Conservation (phyloP, 2,888 invertebrate genomes). For the Eustalomyia histrio region DNA sequence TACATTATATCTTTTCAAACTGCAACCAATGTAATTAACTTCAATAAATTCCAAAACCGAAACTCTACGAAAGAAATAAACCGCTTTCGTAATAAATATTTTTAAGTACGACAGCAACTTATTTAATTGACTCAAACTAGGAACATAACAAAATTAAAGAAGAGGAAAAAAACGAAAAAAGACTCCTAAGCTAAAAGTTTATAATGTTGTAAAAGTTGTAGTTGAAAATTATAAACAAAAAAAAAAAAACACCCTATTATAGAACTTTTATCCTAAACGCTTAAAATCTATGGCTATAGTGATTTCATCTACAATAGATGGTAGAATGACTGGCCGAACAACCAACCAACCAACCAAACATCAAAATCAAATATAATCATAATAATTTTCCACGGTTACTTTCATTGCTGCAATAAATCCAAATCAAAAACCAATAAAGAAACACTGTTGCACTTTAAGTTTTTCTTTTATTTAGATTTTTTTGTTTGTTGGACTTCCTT, state of each 20-base stretch:
- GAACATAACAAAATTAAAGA: background rate
- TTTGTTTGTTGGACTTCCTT: background rate
- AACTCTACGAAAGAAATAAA: conserved; percentile 14
- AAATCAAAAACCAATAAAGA: conserved; percentile 70
- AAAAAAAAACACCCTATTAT: conserved; percentile 8
- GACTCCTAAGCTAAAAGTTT: background rate
- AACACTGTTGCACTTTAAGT: conserved; percentile 60
- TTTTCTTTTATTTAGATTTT: background rate
- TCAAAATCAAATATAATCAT: conserved; percentile 64
- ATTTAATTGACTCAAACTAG: conserved; percentile 59
- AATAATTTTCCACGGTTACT: conserved; percentile 69
- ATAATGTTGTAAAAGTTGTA: background rate
- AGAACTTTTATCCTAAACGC: conserved; percentile 33
- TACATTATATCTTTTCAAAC: conserved; percentile 22
- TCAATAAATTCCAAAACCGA: conserved; percentile 38
- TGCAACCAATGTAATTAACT: conserved; percentile 53
- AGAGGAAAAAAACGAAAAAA: background rate
- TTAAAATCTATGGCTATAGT: conserved; percentile 27
- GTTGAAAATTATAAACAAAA: conserved; percentile 9
- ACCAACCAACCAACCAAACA: conserved; percentile 29
- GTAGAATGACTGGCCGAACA: conserved; percentile 11
- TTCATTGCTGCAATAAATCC: conserved; percentile 69
- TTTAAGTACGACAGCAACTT: conserved; percentile 61
- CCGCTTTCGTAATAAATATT: conserved; percentile 49
- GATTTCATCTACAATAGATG: conserved; percentile 22